These are phyloP conservation scores for Meloidogyne floridensis DNA, from an alignment of 1,140 invertebrate genomes.

Conservation along the genomic window DNA sequence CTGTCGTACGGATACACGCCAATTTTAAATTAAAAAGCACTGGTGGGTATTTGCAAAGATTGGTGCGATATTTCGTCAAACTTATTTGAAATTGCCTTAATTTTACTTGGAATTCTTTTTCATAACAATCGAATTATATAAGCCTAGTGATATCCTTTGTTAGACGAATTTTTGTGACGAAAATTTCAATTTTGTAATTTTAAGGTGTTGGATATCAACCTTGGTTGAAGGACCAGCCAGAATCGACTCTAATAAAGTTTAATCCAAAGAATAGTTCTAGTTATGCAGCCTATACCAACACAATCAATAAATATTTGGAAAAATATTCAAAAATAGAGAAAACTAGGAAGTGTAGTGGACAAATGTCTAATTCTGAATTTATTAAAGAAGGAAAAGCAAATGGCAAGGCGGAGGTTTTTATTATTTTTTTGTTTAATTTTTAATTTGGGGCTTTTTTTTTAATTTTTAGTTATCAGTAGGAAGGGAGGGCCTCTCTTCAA, in stretches of 20 bases:
- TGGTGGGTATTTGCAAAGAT: too few relatives aligned
- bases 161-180: background rate
- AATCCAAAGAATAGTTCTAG: constrained; percentile 49
- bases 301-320: constrained; percentile 51
- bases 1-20: too few relatives aligned
- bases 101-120: too few relatives aligned
- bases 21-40: too few relatives aligned
- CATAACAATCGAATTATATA: too few relatives aligned
- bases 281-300: constrained; percentile 53
- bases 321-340: constrained; percentile 54
- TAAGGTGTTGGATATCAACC: constrained; percentile 65
- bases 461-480: too few relatives aligned
- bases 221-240: constrained; percentile 62
- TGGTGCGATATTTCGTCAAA: too few relatives aligned
- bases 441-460: too few relatives aligned
- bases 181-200: constrained; percentile 21
- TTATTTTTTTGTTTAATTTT: constrained; percentile 4
- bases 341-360: constrained; percentile 48
- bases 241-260: constrained; percentile 63
- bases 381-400: constrained; percentile 49
- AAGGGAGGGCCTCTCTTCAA: too few relatives aligned
- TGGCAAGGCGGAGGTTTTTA: constrained; percentile 24
- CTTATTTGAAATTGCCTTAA: too few relatives aligned
- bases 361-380: constrained; percentile 47
- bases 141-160: too few relatives aligned